Conservation (phyloP, 2,888 invertebrate genomes). For the Dioctria linearis region DNA sequence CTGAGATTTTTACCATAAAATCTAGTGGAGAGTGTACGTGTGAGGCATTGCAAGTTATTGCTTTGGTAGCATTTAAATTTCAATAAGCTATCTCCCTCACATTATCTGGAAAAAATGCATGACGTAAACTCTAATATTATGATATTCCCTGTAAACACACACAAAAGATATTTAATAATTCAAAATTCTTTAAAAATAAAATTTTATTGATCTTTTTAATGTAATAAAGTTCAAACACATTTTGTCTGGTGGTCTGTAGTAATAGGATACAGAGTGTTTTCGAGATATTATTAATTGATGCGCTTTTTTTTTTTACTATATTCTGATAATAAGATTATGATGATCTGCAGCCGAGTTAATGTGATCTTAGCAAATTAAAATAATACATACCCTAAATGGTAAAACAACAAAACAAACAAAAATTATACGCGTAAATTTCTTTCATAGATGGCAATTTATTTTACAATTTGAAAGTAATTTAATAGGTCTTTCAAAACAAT, state of each 20-base stretch:
- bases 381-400: neutral
- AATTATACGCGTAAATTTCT: slow-evolving; percentile 27
- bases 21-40: too few relatives aligned
- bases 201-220: slow-evolving; percentile 7
- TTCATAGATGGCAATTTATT: slow-evolving; percentile 44
- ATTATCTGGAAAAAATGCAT: too few relatives aligned
- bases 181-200: slow-evolving; percentile 11
- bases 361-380: slow-evolving; percentile 1
- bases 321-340: neutral
- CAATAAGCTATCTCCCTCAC: too few relatives aligned
- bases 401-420: slow-evolving; percentile 19
- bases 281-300: neutral
- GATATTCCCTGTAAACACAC: too few relatives aligned
- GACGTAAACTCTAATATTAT: too few relatives aligned
- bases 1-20: too few relatives aligned
- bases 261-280: neutral
- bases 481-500: slow-evolving; percentile 39
- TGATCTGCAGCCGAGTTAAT: neutral
- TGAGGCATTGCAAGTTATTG: too few relatives aligned
- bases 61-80: too few relatives aligned
- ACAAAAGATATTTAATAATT: neutral
- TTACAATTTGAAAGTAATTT: slow-evolving; percentile 45
- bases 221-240: slow-evolving; percentile 20
- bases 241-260: slow-evolving; percentile 18
- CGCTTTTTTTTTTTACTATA: neutral